A percentile compares a stretch with the other conserved stretches of the same genome.
phyloP scores from a whole-genome alignment of 2,888 invertebrate genomes.

The Sphaeridia pumilis region DNA sequence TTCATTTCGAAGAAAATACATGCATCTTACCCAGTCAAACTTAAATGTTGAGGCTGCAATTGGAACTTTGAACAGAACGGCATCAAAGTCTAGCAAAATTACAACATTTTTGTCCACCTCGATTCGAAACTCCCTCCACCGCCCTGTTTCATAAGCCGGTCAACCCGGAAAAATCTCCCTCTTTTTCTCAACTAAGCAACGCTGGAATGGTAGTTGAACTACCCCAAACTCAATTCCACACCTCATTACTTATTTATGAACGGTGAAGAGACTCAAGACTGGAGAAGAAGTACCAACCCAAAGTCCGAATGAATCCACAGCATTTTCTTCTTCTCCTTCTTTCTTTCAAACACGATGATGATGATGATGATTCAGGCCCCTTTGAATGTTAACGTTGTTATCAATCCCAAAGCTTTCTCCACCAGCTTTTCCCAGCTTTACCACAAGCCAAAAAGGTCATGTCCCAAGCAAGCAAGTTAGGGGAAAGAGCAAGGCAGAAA shows the following conservation, averaged over 20 bases:
- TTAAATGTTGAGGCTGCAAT: too few relatives aligned
- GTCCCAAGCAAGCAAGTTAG: not conserved
- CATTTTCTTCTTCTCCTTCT: not conserved
- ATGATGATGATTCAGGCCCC: not conserved
- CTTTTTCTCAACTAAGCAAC: conserved; percentile 16
- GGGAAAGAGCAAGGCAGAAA: not conserved
- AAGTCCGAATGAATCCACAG: not conserved
- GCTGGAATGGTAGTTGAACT: conserved; percentile 10
- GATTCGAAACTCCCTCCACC: too few relatives aligned
- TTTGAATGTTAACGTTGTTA: not conserved
- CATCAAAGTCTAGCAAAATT: too few relatives aligned
- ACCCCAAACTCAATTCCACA: conserved; percentile 18
- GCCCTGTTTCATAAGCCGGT: too few relatives aligned
- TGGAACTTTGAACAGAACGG: too few relatives aligned
- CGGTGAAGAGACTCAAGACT: conserved; percentile 7
- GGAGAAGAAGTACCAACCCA: conserved; percentile 11
- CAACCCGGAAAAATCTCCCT: conserved; percentile 13
- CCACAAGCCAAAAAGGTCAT: not conserved
- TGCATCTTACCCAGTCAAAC: too few relatives aligned
- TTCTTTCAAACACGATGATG: not conserved
- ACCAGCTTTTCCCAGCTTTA: too few relatives aligned
- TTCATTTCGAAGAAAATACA: too few relatives aligned
- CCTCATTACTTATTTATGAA: conserved; percentile 27
- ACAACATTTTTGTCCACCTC: too few relatives aligned
- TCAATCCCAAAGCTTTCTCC: too few relatives aligned